These are phyloP conservation scores for Muscicapa striata DNA, from an alignment of 2,797 vertebrate genomes.

Conservation along the genomic window DNA sequence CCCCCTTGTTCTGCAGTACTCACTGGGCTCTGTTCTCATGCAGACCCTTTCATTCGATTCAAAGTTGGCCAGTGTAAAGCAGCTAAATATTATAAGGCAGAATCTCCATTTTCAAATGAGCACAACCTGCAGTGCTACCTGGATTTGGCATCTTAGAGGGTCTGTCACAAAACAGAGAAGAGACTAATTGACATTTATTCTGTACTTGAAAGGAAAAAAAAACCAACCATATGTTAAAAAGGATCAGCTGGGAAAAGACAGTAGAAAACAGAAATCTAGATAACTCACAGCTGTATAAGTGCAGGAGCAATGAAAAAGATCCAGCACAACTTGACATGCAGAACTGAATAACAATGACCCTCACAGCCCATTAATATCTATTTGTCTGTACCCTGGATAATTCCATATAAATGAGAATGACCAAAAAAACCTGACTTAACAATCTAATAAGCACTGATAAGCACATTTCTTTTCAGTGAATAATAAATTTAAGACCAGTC, in stretches of 20 bases:
- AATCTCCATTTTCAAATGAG: background rate
- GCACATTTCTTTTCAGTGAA: background rate
- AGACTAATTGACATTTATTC: slow-evolving; percentile 28
- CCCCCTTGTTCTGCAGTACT: background rate
- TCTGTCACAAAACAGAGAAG: background rate
- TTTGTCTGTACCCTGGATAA: background rate
- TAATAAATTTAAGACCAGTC: background rate
- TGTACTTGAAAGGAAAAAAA: slow-evolving; percentile 7
- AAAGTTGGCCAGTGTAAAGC: background rate
- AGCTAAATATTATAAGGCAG: background rate
- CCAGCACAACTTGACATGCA: background rate
- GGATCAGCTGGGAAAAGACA: background rate
- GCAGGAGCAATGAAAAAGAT: background rate
- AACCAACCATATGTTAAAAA: background rate
- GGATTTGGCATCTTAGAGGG: background rate
- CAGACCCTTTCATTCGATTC: background rate
- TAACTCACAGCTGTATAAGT: background rate
- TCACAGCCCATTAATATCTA: background rate
- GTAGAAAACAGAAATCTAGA: background rate
- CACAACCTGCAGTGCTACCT: background rate
- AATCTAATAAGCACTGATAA: background rate
- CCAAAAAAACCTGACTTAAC: background rate
- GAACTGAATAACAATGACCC: background rate
- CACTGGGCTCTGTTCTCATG: background rate
- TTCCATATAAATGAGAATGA: background rate